Percentiles rank a stretch among this genome's conserved stretches.
Evolutionary conservation across 2,888 invertebrate species (phyloP).

Genomic region (Agapetus fuscipes): DNA sequence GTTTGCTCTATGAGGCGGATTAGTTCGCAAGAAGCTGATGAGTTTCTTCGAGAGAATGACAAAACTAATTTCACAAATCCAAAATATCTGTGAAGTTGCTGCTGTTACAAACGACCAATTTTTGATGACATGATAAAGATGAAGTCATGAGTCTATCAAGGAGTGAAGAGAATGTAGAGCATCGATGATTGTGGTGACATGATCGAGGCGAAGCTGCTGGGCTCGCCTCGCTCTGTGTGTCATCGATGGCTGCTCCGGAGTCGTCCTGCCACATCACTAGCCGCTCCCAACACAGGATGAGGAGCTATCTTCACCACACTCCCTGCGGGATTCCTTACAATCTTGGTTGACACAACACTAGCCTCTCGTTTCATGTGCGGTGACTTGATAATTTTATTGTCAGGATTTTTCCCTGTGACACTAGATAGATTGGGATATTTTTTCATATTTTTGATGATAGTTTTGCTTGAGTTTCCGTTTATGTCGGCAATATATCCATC

Average conservation of each 20-base stretch:
- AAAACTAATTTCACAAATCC: too few relatives aligned
- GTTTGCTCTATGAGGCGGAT: too few relatives aligned
- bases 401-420: neutral
- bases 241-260: constrained; percentile 44
- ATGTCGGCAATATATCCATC: constrained; percentile 22
- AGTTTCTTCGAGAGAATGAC: too few relatives aligned
- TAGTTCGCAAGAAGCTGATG: too few relatives aligned
- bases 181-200: constrained; percentile 11
- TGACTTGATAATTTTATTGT: constrained; percentile 28
- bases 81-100: too few relatives aligned
- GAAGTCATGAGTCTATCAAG: too few relatives aligned
- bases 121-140: too few relatives aligned
- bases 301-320: constrained; percentile 27
- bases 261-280: constrained; percentile 33
- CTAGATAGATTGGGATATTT: constrained; percentile 1
- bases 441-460: constrained; percentile 14
- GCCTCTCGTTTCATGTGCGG: constrained; percentile 3
- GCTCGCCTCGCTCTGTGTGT: constrained; percentile 24
- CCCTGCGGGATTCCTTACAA: constrained; percentile 5
- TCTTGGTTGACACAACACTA: constrained; percentile 8
- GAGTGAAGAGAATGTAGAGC: constrained; percentile 19
- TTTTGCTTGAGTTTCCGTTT: constrained; percentile 19
- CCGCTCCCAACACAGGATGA: constrained; percentile 25
- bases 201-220: constrained; percentile 13
- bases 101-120: too few relatives aligned